Evolutionary conservation across 2,113 vertebrate genomes (phyloP).

Genomic region (Bucco capensis): DNA sequence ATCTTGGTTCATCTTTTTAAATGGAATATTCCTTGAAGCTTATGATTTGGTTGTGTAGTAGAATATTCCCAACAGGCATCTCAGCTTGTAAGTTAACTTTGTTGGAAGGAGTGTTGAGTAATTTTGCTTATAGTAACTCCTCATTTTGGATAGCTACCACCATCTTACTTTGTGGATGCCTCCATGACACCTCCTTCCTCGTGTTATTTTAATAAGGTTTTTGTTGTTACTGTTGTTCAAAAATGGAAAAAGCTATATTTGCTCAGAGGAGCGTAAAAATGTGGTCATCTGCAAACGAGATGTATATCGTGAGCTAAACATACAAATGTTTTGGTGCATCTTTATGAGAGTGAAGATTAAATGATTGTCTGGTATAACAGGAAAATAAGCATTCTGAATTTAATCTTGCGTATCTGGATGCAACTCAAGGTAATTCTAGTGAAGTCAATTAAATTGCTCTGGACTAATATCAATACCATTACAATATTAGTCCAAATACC

Average conservation of each 20-base stretch:
- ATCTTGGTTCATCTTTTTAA: no score
- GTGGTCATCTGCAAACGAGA: fast-evolving
- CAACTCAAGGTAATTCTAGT: neutral
- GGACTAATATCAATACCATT: neutral
- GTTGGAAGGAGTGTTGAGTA: no score
- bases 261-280: neutral
- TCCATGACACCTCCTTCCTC: fast-evolving
- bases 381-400: neutral
- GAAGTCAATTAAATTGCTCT: neutral
- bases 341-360: neutral
- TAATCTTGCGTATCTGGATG: neutral
- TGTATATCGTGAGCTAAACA: fast-evolving
- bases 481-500: neutral
- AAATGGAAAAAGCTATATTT: neutral
- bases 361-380: neutral
- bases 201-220: neutral
- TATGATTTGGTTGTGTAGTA: no score
- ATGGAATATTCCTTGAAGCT: no score
- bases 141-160: no score
- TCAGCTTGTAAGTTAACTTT: no score
- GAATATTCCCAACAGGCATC: no score
- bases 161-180: no score
- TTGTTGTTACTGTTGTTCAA: neutral
- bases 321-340: fast-evolving
- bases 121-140: no score